A percentile compares a stretch with the other conserved stretches of the same genome.
These are phyloP conservation scores for Drosophila jambulina DNA, from an alignment of 1,140 invertebrate species.

Conservation along the genomic window DNA sequence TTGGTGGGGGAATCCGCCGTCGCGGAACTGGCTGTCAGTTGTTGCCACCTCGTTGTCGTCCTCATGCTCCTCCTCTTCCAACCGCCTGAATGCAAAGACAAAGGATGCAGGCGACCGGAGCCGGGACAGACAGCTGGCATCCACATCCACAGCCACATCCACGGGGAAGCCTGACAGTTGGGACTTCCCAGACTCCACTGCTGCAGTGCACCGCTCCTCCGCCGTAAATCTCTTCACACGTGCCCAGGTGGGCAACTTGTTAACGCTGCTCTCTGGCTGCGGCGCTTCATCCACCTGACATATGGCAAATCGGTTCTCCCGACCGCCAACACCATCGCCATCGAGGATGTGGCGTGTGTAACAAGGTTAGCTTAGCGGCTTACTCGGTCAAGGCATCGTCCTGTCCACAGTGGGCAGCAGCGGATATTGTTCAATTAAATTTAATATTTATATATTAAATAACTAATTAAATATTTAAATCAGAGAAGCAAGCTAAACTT, in stretches of 20 bases:
- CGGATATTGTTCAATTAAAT: rapidly evolving
- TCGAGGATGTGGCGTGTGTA: constrained; percentile 51
- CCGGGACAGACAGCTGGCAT: constrained; percentile 37
- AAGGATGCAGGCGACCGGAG: constrained; percentile 59
- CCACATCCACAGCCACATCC: constrained; percentile 12
- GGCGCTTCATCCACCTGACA: constrained; percentile 49
- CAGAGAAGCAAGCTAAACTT: too few species aligned
- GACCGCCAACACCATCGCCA: constrained; percentile 24
- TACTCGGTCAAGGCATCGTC: constrained; percentile 62
- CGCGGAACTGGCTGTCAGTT: constrained; percentile 35
- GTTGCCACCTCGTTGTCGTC: not conserved
- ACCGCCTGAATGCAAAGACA: constrained; percentile 55
- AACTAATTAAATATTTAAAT: too few species aligned
- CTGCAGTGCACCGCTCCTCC: not conserved
- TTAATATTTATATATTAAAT: not conserved
- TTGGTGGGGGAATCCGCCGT: not conserved
- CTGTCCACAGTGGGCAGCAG: not conserved
- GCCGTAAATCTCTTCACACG: constrained; percentile 66
- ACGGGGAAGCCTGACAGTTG: constrained; percentile 38
- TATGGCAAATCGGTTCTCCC: constrained; percentile 57
- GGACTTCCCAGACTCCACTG: constrained; percentile 15
- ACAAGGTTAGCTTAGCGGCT: constrained; percentile 71
- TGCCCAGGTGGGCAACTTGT: constrained; percentile 71
- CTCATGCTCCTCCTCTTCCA: not conserved
- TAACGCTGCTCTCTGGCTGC: constrained; percentile 46